phyloP scores from a whole-genome alignment of 2,113 vertebrate genomes.

The Electrona antarctica region DNA sequence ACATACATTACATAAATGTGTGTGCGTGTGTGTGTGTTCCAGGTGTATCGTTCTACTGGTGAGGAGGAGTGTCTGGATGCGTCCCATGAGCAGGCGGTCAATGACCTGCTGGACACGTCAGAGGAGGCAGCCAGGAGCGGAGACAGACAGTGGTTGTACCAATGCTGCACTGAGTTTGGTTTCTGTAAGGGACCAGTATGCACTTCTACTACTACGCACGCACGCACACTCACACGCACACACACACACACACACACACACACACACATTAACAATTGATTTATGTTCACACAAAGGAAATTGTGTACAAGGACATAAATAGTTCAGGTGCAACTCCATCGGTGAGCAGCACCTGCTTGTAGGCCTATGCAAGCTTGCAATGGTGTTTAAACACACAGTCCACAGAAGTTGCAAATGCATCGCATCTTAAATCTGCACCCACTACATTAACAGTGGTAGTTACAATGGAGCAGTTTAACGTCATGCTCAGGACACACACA shows the following conservation, averaged over 20 bases:
- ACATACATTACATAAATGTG: too few species aligned
- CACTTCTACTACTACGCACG: background rate
- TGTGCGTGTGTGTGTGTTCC: background rate
- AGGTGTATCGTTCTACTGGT: conserved; percentile 69
- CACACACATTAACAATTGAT: background rate
- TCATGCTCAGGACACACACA: background rate
- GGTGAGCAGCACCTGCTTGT: too few species aligned
- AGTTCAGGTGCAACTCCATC: too few species aligned
- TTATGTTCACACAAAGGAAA: too few species aligned
- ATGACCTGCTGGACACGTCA: conserved; percentile 68
- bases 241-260: conserved; percentile 6
- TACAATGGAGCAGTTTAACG: too few species aligned
- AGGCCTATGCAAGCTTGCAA: too few species aligned
- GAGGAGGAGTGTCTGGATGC: conserved; percentile 73
- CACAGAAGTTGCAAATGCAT: too few species aligned
- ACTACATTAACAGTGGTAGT: too few species aligned
- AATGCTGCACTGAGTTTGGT: conserved; percentile 88
- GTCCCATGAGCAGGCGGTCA: conserved; percentile 68
- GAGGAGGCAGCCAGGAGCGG: conserved; percentile 27
- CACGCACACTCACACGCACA: conserved; percentile 19
- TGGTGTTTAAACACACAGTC: too few species aligned
- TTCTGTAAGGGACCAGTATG: conserved; percentile 77
- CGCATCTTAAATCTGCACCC: too few species aligned
- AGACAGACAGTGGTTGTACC: conserved; percentile 84
- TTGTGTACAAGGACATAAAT: too few species aligned